These are phyloP conservation scores for Poecile montanus DNA, from an alignment of 2,797 vertebrate species.

Conservation along the genomic window DNA sequence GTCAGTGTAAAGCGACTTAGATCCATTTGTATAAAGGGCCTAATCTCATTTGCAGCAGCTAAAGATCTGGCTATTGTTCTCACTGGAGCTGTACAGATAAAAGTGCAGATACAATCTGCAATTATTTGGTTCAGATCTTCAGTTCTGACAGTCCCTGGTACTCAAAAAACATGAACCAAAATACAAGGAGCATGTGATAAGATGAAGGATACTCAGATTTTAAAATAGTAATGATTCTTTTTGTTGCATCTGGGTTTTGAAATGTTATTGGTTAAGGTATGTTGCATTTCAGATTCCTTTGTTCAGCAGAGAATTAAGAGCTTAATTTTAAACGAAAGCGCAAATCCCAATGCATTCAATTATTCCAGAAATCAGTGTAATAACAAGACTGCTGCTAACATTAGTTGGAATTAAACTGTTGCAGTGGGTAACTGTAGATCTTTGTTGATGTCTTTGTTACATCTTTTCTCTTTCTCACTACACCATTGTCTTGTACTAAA, in stretches of 20 bases:
- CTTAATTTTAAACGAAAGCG: constrained; percentile 7
- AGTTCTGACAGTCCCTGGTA: background rate
- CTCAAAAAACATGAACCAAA: background rate
- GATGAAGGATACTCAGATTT: background rate
- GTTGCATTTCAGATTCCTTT: constrained; percentile 3
- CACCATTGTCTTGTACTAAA: constrained; percentile 31
- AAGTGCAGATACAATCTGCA: constrained; percentile 46
- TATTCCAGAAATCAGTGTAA: constrained; percentile 19
- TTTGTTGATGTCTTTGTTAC: constrained; percentile 35
- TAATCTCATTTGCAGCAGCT: constrained; percentile 62
- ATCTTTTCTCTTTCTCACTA: constrained; percentile 29
- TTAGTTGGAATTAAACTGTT: background rate
- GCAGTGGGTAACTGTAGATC: constrained; percentile 28
- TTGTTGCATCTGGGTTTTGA: constrained; percentile 14
- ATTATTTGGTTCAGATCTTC: constrained; percentile 19
- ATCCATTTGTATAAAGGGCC: constrained; percentile 10
- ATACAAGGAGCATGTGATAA: background rate
- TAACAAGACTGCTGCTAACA: constrained; percentile 6
- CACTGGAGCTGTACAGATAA: constrained; percentile 40
- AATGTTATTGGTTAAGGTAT: background rate
- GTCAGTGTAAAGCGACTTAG: constrained; percentile 25
- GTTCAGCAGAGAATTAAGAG: constrained; percentile 24
- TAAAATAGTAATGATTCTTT: background rate
- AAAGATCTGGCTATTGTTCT: constrained; percentile 50
- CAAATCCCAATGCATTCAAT: constrained; percentile 2